Percentiles rank a stretch among this genome's conserved stretches.
Evolutionary conservation across 2,888 invertebrate species (phyloP).

Genomic region (Agriotes lineatus): DNA sequence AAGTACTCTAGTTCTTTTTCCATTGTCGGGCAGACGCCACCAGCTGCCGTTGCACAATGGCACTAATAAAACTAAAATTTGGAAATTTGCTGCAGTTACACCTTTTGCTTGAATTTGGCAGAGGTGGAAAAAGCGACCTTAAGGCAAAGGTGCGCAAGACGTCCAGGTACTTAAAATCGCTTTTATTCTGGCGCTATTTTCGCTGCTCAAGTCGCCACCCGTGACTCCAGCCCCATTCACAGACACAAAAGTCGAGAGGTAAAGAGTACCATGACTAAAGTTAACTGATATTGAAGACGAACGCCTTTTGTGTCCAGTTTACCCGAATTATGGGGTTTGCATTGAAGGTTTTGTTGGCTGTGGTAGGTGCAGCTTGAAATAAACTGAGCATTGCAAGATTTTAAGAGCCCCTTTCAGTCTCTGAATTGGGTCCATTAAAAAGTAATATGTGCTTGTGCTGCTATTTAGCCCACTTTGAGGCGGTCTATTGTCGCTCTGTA

Average conservation of each 20-base stretch:
- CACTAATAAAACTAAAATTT: constrained; percentile 60
- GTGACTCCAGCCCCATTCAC: constrained; percentile 53
- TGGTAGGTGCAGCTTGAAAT: constrained; percentile 59
- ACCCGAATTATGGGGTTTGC: constrained; percentile 45
- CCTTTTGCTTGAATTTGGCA: constrained; percentile 30
- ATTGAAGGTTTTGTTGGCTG: constrained; percentile 54
- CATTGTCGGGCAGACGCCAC: constrained; percentile 38
- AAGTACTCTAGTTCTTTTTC: constrained; percentile 17
- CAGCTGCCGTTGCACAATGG: constrained; percentile 54
- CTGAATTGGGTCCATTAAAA: too few species aligned
- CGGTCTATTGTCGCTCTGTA: too few species aligned
- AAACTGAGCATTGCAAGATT: too few species aligned
- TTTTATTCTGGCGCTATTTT: constrained; percentile 47
- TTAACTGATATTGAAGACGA: constrained; percentile 45
- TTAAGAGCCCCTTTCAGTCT: too few species aligned
- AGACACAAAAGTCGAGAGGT: constrained; percentile 52
- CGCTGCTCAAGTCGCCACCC: constrained; percentile 35
- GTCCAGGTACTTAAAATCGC: too few species aligned
- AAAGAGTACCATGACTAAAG: constrained; percentile 59
- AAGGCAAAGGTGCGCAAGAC: constrained; percentile 34
- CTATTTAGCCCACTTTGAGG: too few species aligned
- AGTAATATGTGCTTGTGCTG: too few species aligned
- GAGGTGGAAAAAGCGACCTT: constrained; percentile 4
- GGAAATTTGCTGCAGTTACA: constrained; percentile 61
- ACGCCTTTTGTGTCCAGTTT: constrained; percentile 49